Evolutionary conservation across 2,888 invertebrate species (phyloP), one percentile per base, ranked within the genome.

Genomic region (Poecilus cupreus): DNA sequence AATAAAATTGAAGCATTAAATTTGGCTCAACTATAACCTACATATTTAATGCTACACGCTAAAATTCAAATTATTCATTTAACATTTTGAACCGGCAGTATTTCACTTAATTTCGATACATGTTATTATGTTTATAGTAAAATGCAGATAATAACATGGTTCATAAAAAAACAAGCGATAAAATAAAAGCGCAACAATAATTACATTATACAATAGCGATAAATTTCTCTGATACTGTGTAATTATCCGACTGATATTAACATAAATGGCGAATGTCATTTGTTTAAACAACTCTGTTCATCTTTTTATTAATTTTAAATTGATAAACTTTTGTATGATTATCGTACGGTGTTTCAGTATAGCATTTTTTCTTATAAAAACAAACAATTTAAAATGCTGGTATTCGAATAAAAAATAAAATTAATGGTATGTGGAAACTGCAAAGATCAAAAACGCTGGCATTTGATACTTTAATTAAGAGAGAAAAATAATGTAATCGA

Each of bases 171-270:
- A 60, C n/a, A 60, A 60, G 13, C 26, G 5, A 22, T 60, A 60
- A 60, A 60, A 26, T 24, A 60, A 60, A 60, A 60, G 26, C n/a
- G n/a, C 13, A 60, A 60, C 60, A 60, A 60, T 60, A 60, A 60
- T 60, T 60, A 10, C 13, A 60, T 60, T 26, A n/a, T 22, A 60
- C 60, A 24, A 60, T 32, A 60, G 54, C 60, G 26, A 26, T 60
- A 60, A 60, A 26, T 60, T 18, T 60, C n/a, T n/a, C 26, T n/a
- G n/a, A 60, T 54, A 54, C 22, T 22, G 22, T 60, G 6, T 24
- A 24, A 60, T 60, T 60, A 60, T 24, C 13, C 2, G 13, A 60
- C 24, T 24, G 60, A 4, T 13, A 60, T 24, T 26, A 13, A n/a
- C 60, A 60, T 32, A 32, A 24, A 54, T 18, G 54, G 22, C 8